phyloP scores from a whole-genome alignment of 2,113 vertebrate species.

The Gnathochromis pfefferi region DNA sequence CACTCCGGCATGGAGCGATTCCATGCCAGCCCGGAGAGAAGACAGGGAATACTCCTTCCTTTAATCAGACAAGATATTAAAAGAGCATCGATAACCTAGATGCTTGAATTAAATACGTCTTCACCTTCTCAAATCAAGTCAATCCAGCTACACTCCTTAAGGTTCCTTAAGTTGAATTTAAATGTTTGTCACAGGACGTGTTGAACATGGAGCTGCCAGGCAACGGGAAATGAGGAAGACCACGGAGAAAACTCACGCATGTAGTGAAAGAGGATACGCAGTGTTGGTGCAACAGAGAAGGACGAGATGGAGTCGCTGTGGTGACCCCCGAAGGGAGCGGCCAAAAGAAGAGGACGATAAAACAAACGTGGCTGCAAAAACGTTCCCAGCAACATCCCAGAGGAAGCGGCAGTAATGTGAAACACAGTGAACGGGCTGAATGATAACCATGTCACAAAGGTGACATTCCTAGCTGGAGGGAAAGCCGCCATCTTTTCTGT shows the following conservation, averaged over 20 bases:
- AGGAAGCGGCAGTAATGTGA: background rate
- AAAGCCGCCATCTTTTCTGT: constrained; percentile 11
- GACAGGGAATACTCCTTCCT: constrained; percentile 8
- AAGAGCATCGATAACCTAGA: background rate
- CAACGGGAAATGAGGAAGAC: background rate
- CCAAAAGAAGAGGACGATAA: background rate
- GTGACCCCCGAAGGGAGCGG: accelerated
- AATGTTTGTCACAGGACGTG: accelerated
- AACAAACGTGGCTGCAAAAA: background rate
- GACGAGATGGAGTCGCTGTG: accelerated
- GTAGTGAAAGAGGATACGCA: background rate
- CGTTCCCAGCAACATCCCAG: background rate
- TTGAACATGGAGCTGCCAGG: background rate
- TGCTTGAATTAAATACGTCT: background rate
- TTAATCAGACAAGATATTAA: constrained; percentile 12
- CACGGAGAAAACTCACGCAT: background rate
- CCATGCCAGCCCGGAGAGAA: constrained; percentile 12
- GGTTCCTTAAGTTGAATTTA: too few species aligned
- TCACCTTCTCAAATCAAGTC: background rate
- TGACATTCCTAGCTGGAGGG: constrained; percentile 29
- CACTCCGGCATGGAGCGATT: constrained; percentile 4
- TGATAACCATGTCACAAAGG: constrained; percentile 20
- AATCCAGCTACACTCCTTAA: background rate
- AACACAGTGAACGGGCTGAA: background rate
- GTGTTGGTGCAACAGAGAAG: background rate